Percentiles rank a stretch among this genome's conserved stretches.
phyloP scores from a whole-genome alignment of 2,797 vertebrate genomes.

The Diglossa cyanea region DNA sequence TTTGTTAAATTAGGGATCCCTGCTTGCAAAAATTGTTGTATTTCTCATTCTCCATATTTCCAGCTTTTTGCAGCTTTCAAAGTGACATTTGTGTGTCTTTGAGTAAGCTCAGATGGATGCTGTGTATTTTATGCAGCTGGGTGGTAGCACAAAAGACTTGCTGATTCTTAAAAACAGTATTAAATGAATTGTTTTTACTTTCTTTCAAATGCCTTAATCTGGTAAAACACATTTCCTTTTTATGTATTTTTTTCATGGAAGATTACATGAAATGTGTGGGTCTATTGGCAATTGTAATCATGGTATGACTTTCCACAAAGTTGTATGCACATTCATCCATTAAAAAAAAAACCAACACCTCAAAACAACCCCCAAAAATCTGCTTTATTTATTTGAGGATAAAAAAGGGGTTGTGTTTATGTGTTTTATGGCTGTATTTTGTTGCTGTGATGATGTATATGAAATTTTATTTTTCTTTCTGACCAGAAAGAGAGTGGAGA shows the following conservation, averaged over 20 bases:
- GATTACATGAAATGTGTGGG: background rate
- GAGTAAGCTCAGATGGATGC: background rate
- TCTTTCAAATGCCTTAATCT: background rate
- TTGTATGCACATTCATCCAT: background rate
- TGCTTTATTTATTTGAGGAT: background rate
- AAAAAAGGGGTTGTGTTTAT: background rate
- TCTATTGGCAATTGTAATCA: background rate
- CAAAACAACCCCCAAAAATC: background rate
- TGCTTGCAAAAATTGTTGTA: background rate
- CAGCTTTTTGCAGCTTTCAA: background rate
- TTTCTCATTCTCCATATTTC: background rate
- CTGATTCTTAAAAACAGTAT: background rate
- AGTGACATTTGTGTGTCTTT: background rate
- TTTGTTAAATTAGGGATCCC: background rate
- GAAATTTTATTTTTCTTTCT: background rate
- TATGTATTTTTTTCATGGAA: background rate
- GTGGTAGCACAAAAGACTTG: background rate
- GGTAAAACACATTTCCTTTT: background rate
- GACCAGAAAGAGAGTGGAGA: background rate
- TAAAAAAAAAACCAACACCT: rapidly evolving
- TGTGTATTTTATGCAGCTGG: background rate
- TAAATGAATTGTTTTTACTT: background rate
- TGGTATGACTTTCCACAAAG: background rate
- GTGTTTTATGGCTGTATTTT: background rate
- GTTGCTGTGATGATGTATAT: background rate